Evolutionary conservation across 2,888 invertebrate genomes (phyloP).

Genomic region (Arrhopalites spinosus): DNA sequence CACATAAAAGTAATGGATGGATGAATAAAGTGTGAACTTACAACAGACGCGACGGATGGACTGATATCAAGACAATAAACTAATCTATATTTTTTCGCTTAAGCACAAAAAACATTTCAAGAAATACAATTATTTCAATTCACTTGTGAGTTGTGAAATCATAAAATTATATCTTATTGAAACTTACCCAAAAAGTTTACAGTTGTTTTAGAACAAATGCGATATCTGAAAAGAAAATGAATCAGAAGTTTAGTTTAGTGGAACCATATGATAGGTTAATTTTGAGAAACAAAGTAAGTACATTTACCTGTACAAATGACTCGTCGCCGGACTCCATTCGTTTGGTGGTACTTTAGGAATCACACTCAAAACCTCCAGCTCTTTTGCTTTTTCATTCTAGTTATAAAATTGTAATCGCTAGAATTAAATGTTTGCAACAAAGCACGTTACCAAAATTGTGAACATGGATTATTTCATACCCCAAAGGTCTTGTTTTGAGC

Average conservation of each 20-base stretch:
- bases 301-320: constrained; percentile 58
- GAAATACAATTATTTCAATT: too few relatives aligned
- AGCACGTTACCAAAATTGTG: not conserved
- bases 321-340: constrained; percentile 62
- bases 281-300: not conserved
- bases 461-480: constrained; percentile 13
- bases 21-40: constrained; percentile 59
- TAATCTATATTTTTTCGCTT: constrained; percentile 71
- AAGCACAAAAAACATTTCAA: too few relatives aligned
- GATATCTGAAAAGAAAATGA: constrained; percentile 60
- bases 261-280: not conserved
- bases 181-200: constrained; percentile 73
- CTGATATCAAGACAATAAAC: constrained; percentile 79
- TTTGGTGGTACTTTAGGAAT: constrained; percentile 64
- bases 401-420: not conserved
- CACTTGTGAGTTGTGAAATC: too few relatives aligned
- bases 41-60: constrained; percentile 74
- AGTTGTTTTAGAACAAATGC: constrained; percentile 65
- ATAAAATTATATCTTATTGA: too few relatives aligned
- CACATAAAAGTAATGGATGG: too few relatives aligned
- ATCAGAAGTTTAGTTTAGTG: not conserved
- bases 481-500: constrained; percentile 57
- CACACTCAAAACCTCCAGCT: constrained; percentile 70
- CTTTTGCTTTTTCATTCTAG: constrained; percentile 58
- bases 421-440: not conserved